phyloP scores from a whole-genome alignment of 2,113 vertebrate species.

The Hystrix cristata region DNA sequence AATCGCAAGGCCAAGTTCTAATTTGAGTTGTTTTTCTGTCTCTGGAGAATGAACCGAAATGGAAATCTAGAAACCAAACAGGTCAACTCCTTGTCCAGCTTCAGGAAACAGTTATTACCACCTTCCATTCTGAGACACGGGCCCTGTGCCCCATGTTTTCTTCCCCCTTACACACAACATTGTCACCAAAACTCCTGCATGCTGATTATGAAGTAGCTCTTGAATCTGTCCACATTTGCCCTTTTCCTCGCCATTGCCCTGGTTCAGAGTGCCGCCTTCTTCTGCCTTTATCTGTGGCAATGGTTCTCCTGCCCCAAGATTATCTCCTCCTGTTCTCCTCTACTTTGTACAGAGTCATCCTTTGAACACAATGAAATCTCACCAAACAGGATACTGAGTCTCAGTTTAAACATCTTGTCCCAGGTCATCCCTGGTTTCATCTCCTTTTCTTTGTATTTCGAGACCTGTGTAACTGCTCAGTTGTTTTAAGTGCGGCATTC shows the following conservation, averaged over 20 bases:
- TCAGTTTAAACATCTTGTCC: not conserved
- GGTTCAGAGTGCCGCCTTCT: not conserved
- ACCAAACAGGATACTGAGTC: not conserved
- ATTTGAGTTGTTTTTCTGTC: constrained; percentile 34
- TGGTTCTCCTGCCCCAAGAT: not conserved
- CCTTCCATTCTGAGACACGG: not conserved
- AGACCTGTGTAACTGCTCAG: not conserved
- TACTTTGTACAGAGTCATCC: not conserved
- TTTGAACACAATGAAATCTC: not conserved
- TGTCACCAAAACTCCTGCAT: not conserved
- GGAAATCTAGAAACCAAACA: constrained; percentile 49
- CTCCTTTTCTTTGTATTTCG: not conserved
- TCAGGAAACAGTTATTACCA: constrained; percentile 29
- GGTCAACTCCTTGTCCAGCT: constrained; percentile 18
- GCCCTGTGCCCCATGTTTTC: not conserved
- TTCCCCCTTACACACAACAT: not conserved
- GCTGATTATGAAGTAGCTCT: not conserved
- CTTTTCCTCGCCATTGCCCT: not conserved
- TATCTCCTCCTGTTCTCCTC: not conserved
- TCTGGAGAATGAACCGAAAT: constrained; percentile 61
- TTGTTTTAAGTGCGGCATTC: not conserved
- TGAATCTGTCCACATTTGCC: not conserved
- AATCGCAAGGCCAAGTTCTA: constrained; percentile 4
- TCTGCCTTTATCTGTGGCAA: not conserved
- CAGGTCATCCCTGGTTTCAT: not conserved